Evolutionary conservation across 2,797 vertebrate species (phyloP), one percentile per base, ranked within the genome.

Genomic region (Darevskia nairensis): DNA sequence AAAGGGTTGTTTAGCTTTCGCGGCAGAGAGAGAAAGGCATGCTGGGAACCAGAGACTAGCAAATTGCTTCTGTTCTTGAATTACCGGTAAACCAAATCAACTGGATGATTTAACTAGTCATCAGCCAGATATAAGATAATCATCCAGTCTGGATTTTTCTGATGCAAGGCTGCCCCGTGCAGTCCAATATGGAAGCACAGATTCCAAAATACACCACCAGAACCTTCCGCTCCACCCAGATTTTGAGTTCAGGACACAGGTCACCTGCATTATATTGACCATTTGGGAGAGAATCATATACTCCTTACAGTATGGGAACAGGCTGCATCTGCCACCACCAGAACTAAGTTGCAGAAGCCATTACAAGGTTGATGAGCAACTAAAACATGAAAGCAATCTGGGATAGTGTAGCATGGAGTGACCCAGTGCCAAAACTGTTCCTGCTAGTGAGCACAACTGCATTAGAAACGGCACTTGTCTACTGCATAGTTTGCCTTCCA

Each of bases 1-100:
- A 8, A 68, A 81, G 88, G 89, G 90, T 75, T 0, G 50, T 27
- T 80, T 8, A 27, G 68, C 66, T 35, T 84, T 89, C 61, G 15
- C 39, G 6, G 84, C 88, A 8, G 55, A 15, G 61, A 66, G 59
- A 77, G 74, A 5, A 44, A 77, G 39, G 74, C 32, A 0, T 32
- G 87, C 68, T 8, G 80, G 0, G 32, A 41, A 6, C 71, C 82
- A 35, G 85, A 84, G 39, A 59, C 5, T 17, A 84, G 13, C n/a
- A 64, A 50, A 35, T 29, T 3, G 39, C 35, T 15, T 39, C 68
- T 35, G 1, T 29, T 59, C 35, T 46, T 27, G 27, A 39, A 68
- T 32, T n/a, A 55, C n/a, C n/a, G n/a, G n/a, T n/a, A n/a, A 23
- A 61, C 2, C 29, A 39, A 29, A 35, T 69, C 46, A 32, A 25